Evolutionary conservation across 2,113 vertebrate species (phyloP).

Genomic region (Butorides virescens): DNA sequence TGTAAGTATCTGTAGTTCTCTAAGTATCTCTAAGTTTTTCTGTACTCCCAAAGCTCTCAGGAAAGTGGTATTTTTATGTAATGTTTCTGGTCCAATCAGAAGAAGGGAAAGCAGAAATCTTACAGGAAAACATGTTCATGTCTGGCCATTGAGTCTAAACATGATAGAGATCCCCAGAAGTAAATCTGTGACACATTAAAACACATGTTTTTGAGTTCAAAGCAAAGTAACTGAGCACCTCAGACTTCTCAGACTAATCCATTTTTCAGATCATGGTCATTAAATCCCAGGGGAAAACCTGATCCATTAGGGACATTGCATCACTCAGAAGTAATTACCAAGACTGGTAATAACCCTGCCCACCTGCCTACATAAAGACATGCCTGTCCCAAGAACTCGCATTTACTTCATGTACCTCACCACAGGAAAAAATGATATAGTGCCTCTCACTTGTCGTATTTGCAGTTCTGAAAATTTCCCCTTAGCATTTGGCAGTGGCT

Average conservation of each 20-base stretch:
- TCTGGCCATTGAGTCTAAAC: not conserved
- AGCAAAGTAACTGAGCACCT: not conserved
- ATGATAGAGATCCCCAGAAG: not conserved
- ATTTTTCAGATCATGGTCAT: not conserved
- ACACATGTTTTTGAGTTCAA: not conserved
- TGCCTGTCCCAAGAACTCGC: not conserved
- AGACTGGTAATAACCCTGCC: not conserved
- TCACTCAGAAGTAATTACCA: not conserved
- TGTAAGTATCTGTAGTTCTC: not conserved
- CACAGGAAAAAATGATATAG: not conserved
- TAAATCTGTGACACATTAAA: not conserved
- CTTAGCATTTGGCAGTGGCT: not conserved
- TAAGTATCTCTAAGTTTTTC: not conserved
- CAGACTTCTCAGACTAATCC: slow-evolving; percentile 1
- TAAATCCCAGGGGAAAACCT: not conserved
- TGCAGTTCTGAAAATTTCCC: not conserved
- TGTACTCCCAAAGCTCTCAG: not conserved
- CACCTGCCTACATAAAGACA: not conserved
- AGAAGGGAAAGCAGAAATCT: not conserved
- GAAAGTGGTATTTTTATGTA: not conserved
- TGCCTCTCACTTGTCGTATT: not conserved
- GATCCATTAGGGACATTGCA: not conserved
- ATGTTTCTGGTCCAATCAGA: not conserved
- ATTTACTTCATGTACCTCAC: not conserved
- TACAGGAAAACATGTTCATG: not conserved